Conservation (phyloP, 2,888 invertebrate species). For the Serrognathus titanus region DNA sequence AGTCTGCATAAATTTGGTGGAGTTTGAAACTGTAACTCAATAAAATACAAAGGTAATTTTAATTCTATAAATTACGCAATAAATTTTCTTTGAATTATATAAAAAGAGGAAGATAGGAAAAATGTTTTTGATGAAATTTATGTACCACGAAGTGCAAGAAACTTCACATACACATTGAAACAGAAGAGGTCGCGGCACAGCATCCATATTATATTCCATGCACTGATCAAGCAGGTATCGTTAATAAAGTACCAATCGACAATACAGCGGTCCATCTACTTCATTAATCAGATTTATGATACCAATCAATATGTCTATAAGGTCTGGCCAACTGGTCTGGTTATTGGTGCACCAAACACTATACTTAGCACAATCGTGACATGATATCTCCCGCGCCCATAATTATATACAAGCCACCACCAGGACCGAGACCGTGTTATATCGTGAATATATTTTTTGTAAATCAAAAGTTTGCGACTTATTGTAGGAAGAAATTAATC, state of each 20-base stretch:
- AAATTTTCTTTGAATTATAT: no score
- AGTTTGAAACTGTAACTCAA: no score
- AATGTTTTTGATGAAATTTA: no score
- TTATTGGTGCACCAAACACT: slow-evolving; percentile 50
- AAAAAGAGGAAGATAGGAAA: no score
- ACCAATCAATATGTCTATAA: slow-evolving; percentile 19
- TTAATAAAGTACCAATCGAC: slow-evolving; percentile 47
- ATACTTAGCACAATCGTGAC: slow-evolving; percentile 51
- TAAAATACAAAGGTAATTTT: no score
- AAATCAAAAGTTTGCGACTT: slow-evolving; percentile 16
- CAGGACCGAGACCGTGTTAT: slow-evolving; percentile 10
- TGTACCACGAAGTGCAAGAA: neutral
- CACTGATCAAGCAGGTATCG: slow-evolving; percentile 28
- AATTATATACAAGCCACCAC: slow-evolving; percentile 41
- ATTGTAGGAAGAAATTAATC: slow-evolving; percentile 20
- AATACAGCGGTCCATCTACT: slow-evolving; percentile 29
- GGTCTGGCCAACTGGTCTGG: slow-evolving; percentile 39
- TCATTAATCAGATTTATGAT: slow-evolving; percentile 22
- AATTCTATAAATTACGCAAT: no score
- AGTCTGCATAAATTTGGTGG: no score
- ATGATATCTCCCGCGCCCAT: slow-evolving; percentile 48
- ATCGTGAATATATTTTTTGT: slow-evolving; percentile 7
- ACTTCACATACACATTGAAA: neutral
- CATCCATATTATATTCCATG: slow-evolving; percentile 19
- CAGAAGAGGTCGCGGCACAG: slow-evolving; percentile 10